Percentiles rank a stretch among this genome's conserved stretches.
phyloP scores from a whole-genome alignment of 2,888 invertebrate genomes.

The Cosmia pyralina region DNA sequence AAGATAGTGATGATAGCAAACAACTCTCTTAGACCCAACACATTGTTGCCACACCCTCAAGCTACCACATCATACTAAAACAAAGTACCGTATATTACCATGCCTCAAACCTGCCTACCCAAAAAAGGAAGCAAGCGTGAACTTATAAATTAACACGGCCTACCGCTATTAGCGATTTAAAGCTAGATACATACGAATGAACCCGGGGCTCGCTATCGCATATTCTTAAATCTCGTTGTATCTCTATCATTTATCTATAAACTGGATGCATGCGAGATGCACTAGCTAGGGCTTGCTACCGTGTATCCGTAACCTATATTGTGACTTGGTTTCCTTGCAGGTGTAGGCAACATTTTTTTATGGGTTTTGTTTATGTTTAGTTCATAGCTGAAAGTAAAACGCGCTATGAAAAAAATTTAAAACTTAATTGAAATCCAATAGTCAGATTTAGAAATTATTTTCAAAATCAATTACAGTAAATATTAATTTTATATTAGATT shows the following conservation, averaged over 20 bases:
- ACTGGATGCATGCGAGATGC: constrained; percentile 72
- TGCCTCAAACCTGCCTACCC: constrained; percentile 39
- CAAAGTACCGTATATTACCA: constrained; percentile 29
- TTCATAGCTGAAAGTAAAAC: no score
- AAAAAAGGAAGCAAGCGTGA: constrained; percentile 57
- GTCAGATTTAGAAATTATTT: no score
- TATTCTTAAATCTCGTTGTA: constrained; percentile 77
- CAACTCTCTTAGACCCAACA: constrained; percentile 13
- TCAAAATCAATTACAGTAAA: no score
- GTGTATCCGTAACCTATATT: constrained; percentile 67
- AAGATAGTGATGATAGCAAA: neutral
- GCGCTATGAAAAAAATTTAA: no score
- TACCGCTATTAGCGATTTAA: constrained; percentile 63
- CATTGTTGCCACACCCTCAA: constrained; percentile 34
- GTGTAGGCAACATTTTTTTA: constrained; percentile 46
- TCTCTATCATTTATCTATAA: constrained; percentile 81
- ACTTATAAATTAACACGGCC: constrained; percentile 57
- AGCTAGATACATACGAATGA: constrained; percentile 66
- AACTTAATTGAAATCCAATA: no score
- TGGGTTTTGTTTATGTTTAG: neutral
- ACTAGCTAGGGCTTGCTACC: constrained; percentile 47
- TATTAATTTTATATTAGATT: no score
- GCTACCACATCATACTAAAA: constrained; percentile 22
- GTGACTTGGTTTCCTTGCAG: constrained; percentile 60
- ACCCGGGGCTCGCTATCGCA: constrained; percentile 66